These are phyloP conservation scores for Sphenopsis melanotis DNA, from an alignment of 2,797 vertebrate genomes.

Conservation along the genomic window DNA sequence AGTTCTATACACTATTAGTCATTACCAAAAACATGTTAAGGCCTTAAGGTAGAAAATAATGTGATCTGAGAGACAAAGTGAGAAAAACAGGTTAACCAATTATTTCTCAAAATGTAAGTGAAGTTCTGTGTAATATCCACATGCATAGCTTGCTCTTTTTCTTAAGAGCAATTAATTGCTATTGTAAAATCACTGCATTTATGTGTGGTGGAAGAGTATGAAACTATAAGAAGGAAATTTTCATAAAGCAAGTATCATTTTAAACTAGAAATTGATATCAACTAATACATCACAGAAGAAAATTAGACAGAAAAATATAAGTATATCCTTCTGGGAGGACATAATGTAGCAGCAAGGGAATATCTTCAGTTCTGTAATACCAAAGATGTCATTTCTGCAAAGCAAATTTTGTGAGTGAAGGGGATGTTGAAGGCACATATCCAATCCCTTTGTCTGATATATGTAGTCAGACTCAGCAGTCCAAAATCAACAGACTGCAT, in stretches of 20 bases:
- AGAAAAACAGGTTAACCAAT: background rate
- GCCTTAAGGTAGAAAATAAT: background rate
- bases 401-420: constrained; percentile 21
- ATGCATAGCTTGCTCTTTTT: background rate
- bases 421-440: background rate
- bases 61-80: background rate
- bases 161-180: background rate
- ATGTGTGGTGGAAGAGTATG: background rate
- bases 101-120: background rate
- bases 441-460: background rate
- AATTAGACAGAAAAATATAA: background rate
- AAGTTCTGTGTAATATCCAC: background rate
- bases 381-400: constrained; percentile 5
- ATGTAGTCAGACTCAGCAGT: background rate
- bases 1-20: background rate
- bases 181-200: background rate
- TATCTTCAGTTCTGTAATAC: background rate
- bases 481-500: background rate
- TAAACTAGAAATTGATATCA: background rate
- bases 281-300: background rate
- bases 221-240: background rate
- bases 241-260: background rate
- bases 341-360: background rate
- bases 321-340: background rate
- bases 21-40: background rate